Base-by-base conservation (phyloP, 2,113 vertebrate species). In the Electrona antarctica region DNA sequence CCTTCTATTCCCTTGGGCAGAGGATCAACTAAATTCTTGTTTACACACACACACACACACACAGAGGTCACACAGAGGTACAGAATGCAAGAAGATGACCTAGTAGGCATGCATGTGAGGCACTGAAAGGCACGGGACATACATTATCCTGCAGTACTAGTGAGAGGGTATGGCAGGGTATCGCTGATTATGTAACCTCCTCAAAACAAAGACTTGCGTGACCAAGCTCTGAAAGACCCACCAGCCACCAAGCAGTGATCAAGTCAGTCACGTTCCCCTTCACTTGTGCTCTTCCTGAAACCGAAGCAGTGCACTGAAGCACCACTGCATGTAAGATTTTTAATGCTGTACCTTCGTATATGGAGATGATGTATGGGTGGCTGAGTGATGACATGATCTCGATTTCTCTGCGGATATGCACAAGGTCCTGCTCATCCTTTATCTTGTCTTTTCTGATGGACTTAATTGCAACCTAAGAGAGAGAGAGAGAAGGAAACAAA, bases 381-480 rank as follows among this genome's bases (percentile, higher is more conserved):
- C 93, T 95, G 73, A 99, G 95, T 0, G 97, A 97, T 0, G 97
- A 98, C 97, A 99, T 98, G 91, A 98, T 97, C 91, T 99, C 98
- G 0, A 98, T 99, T 90, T 99, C 98, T 70, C 98, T 91, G 13
- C 97, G 94, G 69, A 99, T 99, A 54, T 98, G 96, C 15, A 95
- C 84, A 13, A 99, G 93, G 77, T 99, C 98, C 87, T 96, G 96
- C 78, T 99, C 97, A 76, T 98, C 96, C 82, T 95, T 97, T 79
- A 99, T 97, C 87, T 94, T 98, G 67, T 98, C 96, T 70, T 99
- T 99, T 70, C 95, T 93, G 87, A 99, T 98, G 0, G 95, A 98
- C 86, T 99, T 99, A 78, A 99, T 96, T 41, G 98, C 98, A 81
- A 99, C 97, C 98, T 99, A 81, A 8, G 15, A 55, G 73, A 66